Conservation (phyloP, 2,888 invertebrate species). For the Pandemis cinnamomeana region DNA sequence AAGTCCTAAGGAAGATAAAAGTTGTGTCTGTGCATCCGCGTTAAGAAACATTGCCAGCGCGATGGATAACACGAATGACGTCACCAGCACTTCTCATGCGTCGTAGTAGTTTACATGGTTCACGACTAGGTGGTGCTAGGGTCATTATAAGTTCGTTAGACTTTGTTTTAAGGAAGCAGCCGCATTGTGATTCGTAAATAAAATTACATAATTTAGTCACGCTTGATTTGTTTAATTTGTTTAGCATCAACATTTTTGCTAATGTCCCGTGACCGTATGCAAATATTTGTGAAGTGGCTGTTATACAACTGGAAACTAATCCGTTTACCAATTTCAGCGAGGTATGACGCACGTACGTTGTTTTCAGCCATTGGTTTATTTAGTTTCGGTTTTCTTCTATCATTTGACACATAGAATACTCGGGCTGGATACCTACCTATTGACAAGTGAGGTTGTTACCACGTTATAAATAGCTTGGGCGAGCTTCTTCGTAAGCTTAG, state of each 20-base stretch:
- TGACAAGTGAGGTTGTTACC: too few species aligned
- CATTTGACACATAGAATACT: background rate
- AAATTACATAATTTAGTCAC: background rate
- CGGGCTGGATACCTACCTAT: too few species aligned
- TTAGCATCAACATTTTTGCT: slow-evolving; percentile 8
- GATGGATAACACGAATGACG: too few species aligned
- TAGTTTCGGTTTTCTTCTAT: background rate
- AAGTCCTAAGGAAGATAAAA: too few species aligned
- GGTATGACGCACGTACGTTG: slow-evolving; percentile 22
- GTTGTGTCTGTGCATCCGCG: too few species aligned
- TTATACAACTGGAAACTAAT: slow-evolving; percentile 24
- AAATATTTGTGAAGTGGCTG: slow-evolving; percentile 10
- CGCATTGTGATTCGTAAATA: background rate
- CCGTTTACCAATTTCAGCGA: slow-evolving; percentile 2
- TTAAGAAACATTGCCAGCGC: too few species aligned
- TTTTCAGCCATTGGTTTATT: background rate
- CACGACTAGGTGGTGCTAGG: too few species aligned
- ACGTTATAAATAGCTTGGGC: too few species aligned
- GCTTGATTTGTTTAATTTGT: slow-evolving; percentile 1
- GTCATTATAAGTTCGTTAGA: too few species aligned
- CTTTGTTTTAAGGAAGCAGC: background rate
- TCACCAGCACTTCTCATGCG: too few species aligned
- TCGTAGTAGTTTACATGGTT: too few species aligned
- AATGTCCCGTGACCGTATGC: slow-evolving; percentile 21
- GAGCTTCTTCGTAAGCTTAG: too few species aligned